These are phyloP conservation scores for Bujurquina vittata DNA, from an alignment of 2,113 vertebrate genomes.

Conservation along the genomic window DNA sequence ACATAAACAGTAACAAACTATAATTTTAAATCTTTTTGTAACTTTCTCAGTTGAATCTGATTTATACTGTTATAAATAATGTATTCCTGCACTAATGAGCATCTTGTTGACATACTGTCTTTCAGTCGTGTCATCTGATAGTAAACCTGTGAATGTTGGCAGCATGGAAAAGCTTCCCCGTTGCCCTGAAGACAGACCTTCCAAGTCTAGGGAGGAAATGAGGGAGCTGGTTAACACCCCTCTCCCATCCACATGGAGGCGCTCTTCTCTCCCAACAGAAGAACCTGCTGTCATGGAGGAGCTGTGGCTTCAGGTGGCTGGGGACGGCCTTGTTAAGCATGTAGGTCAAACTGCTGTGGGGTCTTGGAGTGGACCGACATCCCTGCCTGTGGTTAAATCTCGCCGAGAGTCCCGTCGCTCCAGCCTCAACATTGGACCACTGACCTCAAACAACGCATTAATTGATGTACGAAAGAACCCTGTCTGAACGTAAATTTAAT, in stretches of 20 bases:
- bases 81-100: neutral
- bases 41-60: neutral
- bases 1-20: neutral
- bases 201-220: slow-evolving; percentile 80
- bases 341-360: slow-evolving; percentile 73
- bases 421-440: slow-evolving; percentile 78
- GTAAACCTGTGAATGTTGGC: slow-evolving; percentile 26
- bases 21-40: neutral
- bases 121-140: slow-evolving; percentile 45
- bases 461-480: slow-evolving; percentile 94
- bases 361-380: slow-evolving; percentile 53
- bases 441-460: slow-evolving; percentile 78
- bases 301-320: slow-evolving; percentile 62
- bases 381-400: slow-evolving; percentile 75
- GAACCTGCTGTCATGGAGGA: slow-evolving; percentile 82
- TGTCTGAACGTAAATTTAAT: slow-evolving; percentile 71
- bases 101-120: slow-evolving; percentile 5
- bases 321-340: slow-evolving; percentile 63
- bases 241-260: slow-evolving; percentile 89
- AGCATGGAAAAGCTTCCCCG: slow-evolving; percentile 53
- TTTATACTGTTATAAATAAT: neutral
- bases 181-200: slow-evolving; percentile 56
- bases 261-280: slow-evolving; percentile 88
- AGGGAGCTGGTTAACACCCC: slow-evolving; percentile 88
- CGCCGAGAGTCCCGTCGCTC: slow-evolving; percentile 83